Evolutionary conservation across 2,797 vertebrate genomes (phyloP), one percentile per base, ranked within the genome.

Genomic region (Syncerus caffer): DNA sequence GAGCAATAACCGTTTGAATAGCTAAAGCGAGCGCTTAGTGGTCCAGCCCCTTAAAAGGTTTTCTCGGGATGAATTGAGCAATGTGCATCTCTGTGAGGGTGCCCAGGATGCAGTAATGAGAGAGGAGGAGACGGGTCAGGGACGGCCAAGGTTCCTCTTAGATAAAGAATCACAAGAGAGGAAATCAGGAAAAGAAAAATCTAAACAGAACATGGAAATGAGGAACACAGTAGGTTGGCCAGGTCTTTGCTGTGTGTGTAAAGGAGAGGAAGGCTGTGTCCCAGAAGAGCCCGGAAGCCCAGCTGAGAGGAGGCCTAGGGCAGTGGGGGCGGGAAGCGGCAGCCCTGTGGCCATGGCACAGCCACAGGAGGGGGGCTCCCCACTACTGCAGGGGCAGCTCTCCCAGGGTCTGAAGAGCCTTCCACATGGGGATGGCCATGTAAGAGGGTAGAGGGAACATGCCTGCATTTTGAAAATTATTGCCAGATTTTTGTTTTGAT

Each of bases 361-460:
- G 7, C 42, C 11, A 0, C 5, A 0, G 17, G 31, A 64, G 25
- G 21, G 21, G 4, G 53, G 53, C 1, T 7, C 13, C 45, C 90
- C 29, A 5, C 45, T 4, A 6, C 1, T 17, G 10, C 42, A 4
- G 16, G 38, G 15, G 7, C 31, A 23, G 34, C 53, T 51, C 51
- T 80, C 3, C 38, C 4, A 1, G 4, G 67, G 31, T 34, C 85
- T 23, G 34, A 19, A 21, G 88, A 89, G 15, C 7, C 42, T 64
- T n/a, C 16, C 3, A 1, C 7, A 1, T 0, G 1, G 19, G 50
- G 9, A 15, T 31, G 5, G n/a, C 23, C 34, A 2, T 3, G 0
- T 23, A 21, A 38, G 0, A 17, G 21, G 12, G 13, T 64, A 13
- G 6, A 12, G 17, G 89, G 93, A 31, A 67, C 25, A 34, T 9